Conservation (phyloP, 2,888 invertebrate species). For the Tuberolachnus salignus region DNA sequence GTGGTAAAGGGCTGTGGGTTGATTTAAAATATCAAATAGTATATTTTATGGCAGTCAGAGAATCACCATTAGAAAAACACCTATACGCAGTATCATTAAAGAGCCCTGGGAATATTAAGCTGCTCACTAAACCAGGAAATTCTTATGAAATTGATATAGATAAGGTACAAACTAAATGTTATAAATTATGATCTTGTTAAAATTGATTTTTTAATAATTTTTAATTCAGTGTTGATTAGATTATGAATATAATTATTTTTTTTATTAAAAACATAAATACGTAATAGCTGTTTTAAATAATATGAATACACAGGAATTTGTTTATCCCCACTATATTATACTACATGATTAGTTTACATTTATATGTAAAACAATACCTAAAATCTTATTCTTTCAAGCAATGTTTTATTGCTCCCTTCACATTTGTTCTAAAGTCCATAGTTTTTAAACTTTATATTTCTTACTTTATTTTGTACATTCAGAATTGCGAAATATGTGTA, state of each 20-base stretch:
- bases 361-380: no score
- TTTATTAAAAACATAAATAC: no score
- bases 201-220: background rate
- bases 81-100: constrained; percentile 82
- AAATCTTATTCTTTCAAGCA: no score
- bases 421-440: background rate
- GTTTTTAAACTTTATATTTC: constrained; percentile 16
- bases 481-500: constrained; percentile 81
- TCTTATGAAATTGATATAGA: constrained; percentile 85
- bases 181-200: background rate
- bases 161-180: constrained; percentile 65
- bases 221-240: no score
- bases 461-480: constrained; percentile 57
- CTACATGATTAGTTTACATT: no score
- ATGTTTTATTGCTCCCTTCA: no score
- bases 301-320: no score
- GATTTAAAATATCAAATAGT: constrained; percentile 79
- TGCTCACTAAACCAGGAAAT: constrained; percentile 82
- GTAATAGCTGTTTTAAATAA: no score
- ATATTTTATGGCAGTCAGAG: constrained; percentile 88
- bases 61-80: constrained; percentile 91
- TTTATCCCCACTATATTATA: no score
- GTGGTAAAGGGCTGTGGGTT: constrained; percentile 85
- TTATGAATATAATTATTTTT: no score
- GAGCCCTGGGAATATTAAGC: constrained; percentile 73